These are phyloP conservation scores for Picathartes gymnocephalus DNA, from an alignment of 2,113 vertebrate species.

Conservation along the genomic window DNA sequence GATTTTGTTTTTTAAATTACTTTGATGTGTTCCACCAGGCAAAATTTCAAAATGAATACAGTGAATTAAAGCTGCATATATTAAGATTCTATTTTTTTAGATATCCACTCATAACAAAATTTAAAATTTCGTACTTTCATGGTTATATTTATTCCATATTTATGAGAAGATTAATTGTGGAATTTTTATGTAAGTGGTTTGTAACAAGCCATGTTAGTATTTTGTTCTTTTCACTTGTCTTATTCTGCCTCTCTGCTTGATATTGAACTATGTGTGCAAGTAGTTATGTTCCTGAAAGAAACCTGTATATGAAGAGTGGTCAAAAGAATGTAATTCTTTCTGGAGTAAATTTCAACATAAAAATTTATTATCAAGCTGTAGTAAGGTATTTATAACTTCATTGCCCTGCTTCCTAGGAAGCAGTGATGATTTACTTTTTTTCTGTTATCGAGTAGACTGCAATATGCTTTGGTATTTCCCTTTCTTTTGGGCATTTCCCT, in stretches of 20 bases:
- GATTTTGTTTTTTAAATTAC: constrained; percentile 17
- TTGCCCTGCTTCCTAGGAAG: background rate
- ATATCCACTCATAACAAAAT: background rate
- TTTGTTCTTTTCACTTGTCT: background rate
- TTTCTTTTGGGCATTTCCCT: constrained; percentile 19
- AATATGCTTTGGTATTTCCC: constrained; percentile 52
- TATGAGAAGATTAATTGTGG: background rate
- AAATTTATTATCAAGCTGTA: background rate
- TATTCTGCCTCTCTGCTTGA: background rate
- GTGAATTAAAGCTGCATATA: background rate
- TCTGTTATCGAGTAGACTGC: constrained; percentile 6
- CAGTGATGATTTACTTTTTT: background rate
- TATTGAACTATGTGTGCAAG: background rate
- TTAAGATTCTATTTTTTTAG: background rate
- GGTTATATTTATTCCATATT: background rate
- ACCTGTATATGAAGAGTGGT: background rate
- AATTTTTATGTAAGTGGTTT: background rate
- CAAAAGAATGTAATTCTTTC: background rate
- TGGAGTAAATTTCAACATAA: background rate
- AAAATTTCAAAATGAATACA: constrained; percentile 10
- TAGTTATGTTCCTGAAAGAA: background rate
- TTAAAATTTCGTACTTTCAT: background rate
- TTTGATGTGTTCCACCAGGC: constrained; percentile 5
- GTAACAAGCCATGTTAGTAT: background rate
- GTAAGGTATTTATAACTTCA: background rate